Evolutionary conservation across 2,113 vertebrate genomes (phyloP), one percentile per base, ranked within the genome.

Genomic region (Capricornis sumatraensis): DNA sequence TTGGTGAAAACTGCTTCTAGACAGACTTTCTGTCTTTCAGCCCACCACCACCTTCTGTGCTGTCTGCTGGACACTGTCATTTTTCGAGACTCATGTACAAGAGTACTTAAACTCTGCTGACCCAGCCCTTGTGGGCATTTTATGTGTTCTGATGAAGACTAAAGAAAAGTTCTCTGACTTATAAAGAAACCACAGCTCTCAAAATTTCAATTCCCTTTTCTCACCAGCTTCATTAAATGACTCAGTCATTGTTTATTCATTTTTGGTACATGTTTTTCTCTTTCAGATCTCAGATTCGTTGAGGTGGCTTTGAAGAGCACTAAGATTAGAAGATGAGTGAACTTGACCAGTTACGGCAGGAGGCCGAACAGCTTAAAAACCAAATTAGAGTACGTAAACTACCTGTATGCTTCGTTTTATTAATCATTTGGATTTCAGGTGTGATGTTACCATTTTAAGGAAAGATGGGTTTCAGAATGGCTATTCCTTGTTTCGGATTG

Each of bases 361-460:
- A 99, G 99, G 99, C 99, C 95, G 99, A 99, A 98, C 99, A 99
- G 98, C 99, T 99, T 98, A 99, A 99, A 99, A 99, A 99, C 99
- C 99, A 99, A 98, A 99, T 99, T 98, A 98, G 99, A 99, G 99
- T 99, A 98, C 21, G 99, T 99, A 92, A 74, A 27, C 84, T 4
- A 6, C 33, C 4, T 2, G 30, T n/a, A 2, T 13, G 55, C 23
- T n/a, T 55, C 7, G 21, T 43, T 78, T n/a, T 60, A 3, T 25
- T 4, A 0, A 5, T 60, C 40, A 1, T 40, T 16, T 10, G 3
- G 6, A 1, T 58, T 79, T 53, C 28, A 14, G 15, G 11, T 67
- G 45, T 36, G 19, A 8, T 17, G 55, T 11, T 36, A 33, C 1
- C 23, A 1, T 60, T 27, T 60, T 36, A 33, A 60, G 36, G 55